Conservation (phyloP, 2,113 vertebrate species). For the Platichthys stellatus region DNA sequence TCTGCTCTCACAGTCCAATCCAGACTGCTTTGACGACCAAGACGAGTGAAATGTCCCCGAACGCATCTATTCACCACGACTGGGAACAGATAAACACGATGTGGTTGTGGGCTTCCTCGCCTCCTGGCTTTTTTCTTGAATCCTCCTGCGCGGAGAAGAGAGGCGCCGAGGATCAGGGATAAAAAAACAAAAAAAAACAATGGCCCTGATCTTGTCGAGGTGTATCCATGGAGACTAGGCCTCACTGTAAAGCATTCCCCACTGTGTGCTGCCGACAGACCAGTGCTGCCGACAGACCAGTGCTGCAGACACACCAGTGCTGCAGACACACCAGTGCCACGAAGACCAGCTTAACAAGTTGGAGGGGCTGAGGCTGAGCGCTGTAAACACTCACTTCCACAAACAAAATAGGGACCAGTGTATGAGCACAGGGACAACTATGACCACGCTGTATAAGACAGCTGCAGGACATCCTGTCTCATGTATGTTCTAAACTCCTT, state of each 20-base stretch:
- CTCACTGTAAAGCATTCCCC: slow-evolving; percentile 76
- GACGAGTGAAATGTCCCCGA: too few relatives aligned
- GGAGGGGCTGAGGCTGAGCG: slow-evolving; percentile 6
- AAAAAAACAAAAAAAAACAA: slow-evolving; percentile 59
- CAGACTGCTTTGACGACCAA: too few relatives aligned
- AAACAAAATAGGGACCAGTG: neutral
- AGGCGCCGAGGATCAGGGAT: slow-evolving; percentile 9
- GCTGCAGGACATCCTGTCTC: neutral
- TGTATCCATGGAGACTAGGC: slow-evolving; percentile 78
- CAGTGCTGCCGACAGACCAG: slow-evolving; percentile 38
- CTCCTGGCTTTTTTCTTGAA: neutral
- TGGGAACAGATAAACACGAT: too few relatives aligned
- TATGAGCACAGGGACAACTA: neutral
- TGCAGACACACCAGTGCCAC: slow-evolving; percentile 14
- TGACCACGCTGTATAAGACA: too few relatives aligned
- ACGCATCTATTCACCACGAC: too few relatives aligned
- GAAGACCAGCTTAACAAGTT: slow-evolving; percentile 47
- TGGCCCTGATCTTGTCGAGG: slow-evolving; percentile 75
- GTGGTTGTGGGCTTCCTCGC: too few relatives aligned
- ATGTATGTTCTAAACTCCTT: neutral
- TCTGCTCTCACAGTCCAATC: too few relatives aligned
- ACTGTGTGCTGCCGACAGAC: slow-evolving; percentile 51
- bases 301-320: slow-evolving; percentile 35
- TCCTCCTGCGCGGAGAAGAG: slow-evolving; percentile 10
- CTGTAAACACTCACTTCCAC: slow-evolving; percentile 3